Conservation (phyloP, 2,888 invertebrate species). For the Hofmannophila pseudospretella region DNA sequence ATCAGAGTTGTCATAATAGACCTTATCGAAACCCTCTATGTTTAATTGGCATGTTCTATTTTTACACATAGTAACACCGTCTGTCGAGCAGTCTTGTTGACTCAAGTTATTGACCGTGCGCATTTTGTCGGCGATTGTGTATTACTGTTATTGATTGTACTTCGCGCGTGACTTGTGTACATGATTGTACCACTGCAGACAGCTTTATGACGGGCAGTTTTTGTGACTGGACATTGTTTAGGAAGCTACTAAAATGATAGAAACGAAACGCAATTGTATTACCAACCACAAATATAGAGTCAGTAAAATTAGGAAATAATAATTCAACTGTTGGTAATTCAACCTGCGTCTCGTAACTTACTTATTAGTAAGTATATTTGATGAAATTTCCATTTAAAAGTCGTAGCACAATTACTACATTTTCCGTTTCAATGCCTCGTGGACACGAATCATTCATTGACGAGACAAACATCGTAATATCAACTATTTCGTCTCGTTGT, state of each 20-base stretch:
- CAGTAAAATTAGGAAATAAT: too few relatives aligned
- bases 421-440: too few relatives aligned
- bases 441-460: too few relatives aligned
- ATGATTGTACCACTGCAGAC: constrained; percentile 44
- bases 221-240: constrained; percentile 1
- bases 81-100: constrained; percentile 51
- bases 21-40: too few relatives aligned
- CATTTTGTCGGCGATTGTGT: constrained; percentile 66
- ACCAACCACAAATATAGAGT: background rate
- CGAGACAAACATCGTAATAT: too few relatives aligned
- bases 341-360: too few relatives aligned
- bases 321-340: too few relatives aligned
- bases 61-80: constrained; percentile 40
- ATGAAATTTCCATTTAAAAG: too few relatives aligned
- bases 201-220: background rate
- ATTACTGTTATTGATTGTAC: constrained; percentile 75
- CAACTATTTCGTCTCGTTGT: too few relatives aligned
- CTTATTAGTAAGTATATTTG: too few relatives aligned
- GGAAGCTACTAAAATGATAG: constrained; percentile 2
- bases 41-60: constrained; percentile 11
- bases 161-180: constrained; percentile 71
- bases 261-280: background rate
- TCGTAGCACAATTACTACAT: too few relatives aligned
- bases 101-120: constrained; percentile 71
- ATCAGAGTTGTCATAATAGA: too few relatives aligned